Base-by-base conservation (phyloP, 2,888 invertebrate species). In the Diaperis boleti region DNA sequence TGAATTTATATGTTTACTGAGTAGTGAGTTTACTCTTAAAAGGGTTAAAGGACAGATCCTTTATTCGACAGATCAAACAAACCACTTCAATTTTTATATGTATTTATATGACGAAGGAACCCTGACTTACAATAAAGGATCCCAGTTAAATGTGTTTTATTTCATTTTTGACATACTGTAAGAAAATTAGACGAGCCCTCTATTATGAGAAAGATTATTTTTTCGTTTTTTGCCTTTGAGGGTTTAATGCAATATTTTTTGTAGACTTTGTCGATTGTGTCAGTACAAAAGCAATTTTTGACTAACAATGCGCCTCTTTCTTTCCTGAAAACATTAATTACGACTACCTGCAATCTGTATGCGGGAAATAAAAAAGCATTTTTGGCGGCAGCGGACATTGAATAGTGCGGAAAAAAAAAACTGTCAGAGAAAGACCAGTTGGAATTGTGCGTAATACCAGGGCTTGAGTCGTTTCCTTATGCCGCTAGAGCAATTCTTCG, bases 401-500 rank as follows among this genome's bases (percentile, higher is more conserved):
- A n/a, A n/a, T n/a, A n/a, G 20, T 20, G 6, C 6, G 6, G 6
- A 20, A 20, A 4, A 6, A 6, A 4, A 20, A 20, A 20, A 20
- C 6, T 20, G 20, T 26, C 26, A 26, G n/a, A n/a, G n/a, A n/a
- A n/a, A n/a, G n/a, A n/a, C n/a, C n/a, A n/a, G n/a, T n/a, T n/a
- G n/a, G 33, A 33, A 11, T 33, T 33, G 33, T 33, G 33, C 33
- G 33, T 33, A 33, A 10, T 39, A 15, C 39, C n/a, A 17, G 15
- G 15, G 15, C 14, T 39, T 17, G 7, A 17, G 39, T 39, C 7
- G 18, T 20, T 42, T 42, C 20, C 20, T 18, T 20, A 42, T 42
- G n/a, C 41, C 31, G 6, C 17, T 52, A 10, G 29, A 18, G 44
- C 39, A 39, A 41, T 42, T 42, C 11, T 15, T 7, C 37, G 22